Percentiles rank a stretch among this genome's conserved stretches.
phyloP scores from a whole-genome alignment of 1,140 invertebrate genomes.

The Colletes latitarsis region DNA sequence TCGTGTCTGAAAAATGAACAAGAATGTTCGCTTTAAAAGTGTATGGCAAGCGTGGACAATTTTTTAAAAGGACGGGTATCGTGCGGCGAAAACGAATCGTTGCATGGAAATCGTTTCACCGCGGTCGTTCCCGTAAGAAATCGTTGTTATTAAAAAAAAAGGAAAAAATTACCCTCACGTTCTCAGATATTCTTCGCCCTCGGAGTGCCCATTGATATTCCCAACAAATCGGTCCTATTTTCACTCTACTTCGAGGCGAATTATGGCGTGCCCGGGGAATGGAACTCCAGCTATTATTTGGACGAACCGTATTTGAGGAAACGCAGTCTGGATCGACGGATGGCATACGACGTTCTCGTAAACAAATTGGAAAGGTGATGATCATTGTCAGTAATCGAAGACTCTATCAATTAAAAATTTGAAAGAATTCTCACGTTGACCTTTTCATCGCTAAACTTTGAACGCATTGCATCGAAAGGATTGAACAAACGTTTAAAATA shows the following conservation, averaged over 20 bases:
- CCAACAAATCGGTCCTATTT: slow-evolving; percentile 75
- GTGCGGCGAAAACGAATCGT: neutral
- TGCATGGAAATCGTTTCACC: slow-evolving; percentile 9
- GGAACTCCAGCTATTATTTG: slow-evolving; percentile 59
- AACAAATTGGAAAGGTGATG: slow-evolving; percentile 74
- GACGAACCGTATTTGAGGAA: slow-evolving; percentile 57
- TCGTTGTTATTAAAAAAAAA: neutral
- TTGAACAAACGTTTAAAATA: neutral
- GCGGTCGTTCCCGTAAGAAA: neutral
- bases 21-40: neutral
- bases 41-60: too few relatives aligned
- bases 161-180: neutral
- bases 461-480: too few relatives aligned
- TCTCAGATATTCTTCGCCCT: slow-evolving; percentile 77
- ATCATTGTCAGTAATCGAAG: neutral
- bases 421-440: neutral
- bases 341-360: slow-evolving; percentile 71
- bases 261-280: slow-evolving; percentile 71
- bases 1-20: too few relatives aligned
- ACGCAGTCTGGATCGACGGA: slow-evolving; percentile 69
- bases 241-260: slow-evolving; percentile 79
- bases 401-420: neutral
- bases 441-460: too few relatives aligned
- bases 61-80: neutral
- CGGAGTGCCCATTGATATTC: slow-evolving; percentile 75